Conservation (phyloP, 2,888 invertebrate genomes). For the Trimorus sp. region DNA sequence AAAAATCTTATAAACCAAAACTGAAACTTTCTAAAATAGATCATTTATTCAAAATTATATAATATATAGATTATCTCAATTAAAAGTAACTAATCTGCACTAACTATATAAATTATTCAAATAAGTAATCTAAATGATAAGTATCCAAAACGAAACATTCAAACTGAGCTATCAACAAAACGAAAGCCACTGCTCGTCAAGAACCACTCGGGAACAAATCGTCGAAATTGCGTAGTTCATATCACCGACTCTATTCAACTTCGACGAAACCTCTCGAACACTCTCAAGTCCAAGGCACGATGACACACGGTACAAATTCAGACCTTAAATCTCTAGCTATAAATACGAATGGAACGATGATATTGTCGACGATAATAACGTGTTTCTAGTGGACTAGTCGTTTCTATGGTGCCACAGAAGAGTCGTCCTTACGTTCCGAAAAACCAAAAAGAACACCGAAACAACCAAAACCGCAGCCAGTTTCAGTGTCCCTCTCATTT, state of each 20-base stretch:
- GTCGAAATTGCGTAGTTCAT: not conserved
- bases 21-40: no score
- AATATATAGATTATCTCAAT: no score
- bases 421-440: constrained; percentile 5
- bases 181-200: no score
- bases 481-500: not conserved
- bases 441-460: not conserved
- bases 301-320: constrained; percentile 80
- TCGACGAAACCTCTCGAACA: not conserved
- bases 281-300: constrained; percentile 69
- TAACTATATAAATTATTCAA: no score
- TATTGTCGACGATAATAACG: constrained; percentile 54
- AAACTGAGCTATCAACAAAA: no score
- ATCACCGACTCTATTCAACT: not conserved
- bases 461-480: no score
- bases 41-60: no score
- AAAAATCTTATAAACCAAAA: no score
- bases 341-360: constrained; percentile 40
- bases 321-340: constrained; percentile 73
- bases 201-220: no score
- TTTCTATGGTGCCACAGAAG: constrained; percentile 54
- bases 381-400: constrained; percentile 33
- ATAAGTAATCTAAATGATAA: no score
- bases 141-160: no score
- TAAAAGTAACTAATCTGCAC: no score